Evolutionary conservation across 2,888 invertebrate genomes (phyloP), one percentile per base, ranked within the genome.

Genomic region (Eupithecia abbreviata): DNA sequence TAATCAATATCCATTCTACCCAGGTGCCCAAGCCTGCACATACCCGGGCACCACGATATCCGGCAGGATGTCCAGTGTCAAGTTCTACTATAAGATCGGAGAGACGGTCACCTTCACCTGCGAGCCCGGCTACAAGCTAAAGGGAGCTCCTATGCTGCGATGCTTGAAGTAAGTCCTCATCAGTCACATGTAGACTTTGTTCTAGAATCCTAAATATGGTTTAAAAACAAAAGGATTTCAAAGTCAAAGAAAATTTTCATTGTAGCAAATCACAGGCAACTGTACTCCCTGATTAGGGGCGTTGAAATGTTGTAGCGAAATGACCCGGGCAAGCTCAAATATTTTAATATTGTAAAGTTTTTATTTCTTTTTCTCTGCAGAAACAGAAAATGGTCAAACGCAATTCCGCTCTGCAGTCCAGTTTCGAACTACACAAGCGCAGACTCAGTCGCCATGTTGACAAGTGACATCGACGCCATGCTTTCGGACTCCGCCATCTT

Each of bases 41-140:
- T 98, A 98, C 89, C 98, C 98, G 0, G 98, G 98, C 49, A 98
- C 98, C 42, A 97, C 97, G 51, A 98, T 98, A 85, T 97, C 97
- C 72, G 98, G 98, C 0, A 96, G 97, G 67, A 98, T 98, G 97
- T 98, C 98, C 0, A 96, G 97, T 0, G 98, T 98, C 18, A 98
- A 98, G 91, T 98, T 98, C 92, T 98, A 97, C 92, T 98, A 98
- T 92, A 97, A 97, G 87, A 97, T 98, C 80, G 98, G 98, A 0
- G 98, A 98, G 90, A 97, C 97, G 45, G 97, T 98, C 74, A 97
- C 97, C 3, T 98, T 98, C 87, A 97, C 97, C 7, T 98, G 98
- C 89, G 97, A 97, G 85, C 96, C 97, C 2, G 97, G 97, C 0
- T 95, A 97, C 78, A 95, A 96, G 78, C 93, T 98, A 71, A 96